Base-by-base conservation (phyloP, 2,797 vertebrate genomes). In the Antennarius maculatus region DNA sequence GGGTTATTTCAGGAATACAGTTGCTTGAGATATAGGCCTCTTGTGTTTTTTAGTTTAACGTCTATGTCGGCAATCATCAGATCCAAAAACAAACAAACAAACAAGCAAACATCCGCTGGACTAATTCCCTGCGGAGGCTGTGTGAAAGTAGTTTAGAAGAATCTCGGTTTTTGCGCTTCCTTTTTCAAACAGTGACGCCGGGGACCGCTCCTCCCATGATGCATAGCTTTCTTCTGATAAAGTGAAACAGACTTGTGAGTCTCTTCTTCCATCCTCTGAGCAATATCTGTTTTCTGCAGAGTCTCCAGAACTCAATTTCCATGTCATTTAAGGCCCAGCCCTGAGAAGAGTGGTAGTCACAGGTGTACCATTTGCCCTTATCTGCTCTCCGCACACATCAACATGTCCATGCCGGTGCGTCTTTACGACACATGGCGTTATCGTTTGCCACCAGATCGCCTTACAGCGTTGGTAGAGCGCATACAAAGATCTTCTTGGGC, bases 271-370 rank as follows among this genome's bases (percentile, higher is more conserved):
- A 23, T 72, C 61, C 74, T 79, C 80, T 43, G n/a, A 81, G 64
- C 80, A 71, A 53, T 61, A 57, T 83, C 62, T 72, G 61, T 86
- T 88, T 87, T 84, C 85, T 63, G 58, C 51, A 41, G 57, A 84
- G 74, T 75, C 79, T 76, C 64, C 69, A 73, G 68, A 76, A 88
- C 76, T 86, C 81, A 74, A 80, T 88, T 88, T 84, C 66, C 71
- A 76, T 77, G 74, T 86, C 70, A 77, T 89, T 86, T 86, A 80
- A 79, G 56, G 67, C 51, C 55, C 67, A 69, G 71, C 66, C 31
- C 37, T 60, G 43, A 62, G 74, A 66, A 58, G 45, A 60, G 46
- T 34, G 34, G 39, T 57, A 57, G 71, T 71, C 55, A 55, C 54
- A 76, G 72, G 69, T 86, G 79, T 82, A 79, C 82, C 83, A 74